phyloP scores from a whole-genome alignment of 2,797 vertebrate species.

The Craterocephalus amniculus region DNA sequence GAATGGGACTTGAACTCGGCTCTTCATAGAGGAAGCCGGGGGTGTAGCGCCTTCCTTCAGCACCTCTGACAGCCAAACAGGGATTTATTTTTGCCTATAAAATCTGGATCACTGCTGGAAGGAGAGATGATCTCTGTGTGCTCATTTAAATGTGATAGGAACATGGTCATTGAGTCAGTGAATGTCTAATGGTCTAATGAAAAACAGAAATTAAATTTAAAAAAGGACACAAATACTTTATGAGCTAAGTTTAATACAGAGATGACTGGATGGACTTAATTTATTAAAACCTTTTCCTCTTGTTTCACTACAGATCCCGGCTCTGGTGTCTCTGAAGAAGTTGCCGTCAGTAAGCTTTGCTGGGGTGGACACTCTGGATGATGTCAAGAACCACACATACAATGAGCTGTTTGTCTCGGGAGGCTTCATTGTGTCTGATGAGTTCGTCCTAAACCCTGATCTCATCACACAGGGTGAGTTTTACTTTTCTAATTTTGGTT shows the following conservation, averaged over 20 bases:
- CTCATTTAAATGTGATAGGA: background rate
- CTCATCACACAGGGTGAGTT: constrained; percentile 86
- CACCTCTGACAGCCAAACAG: too few relatives aligned
- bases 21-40: too few relatives aligned
- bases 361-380: constrained; percentile 95
- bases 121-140: background rate
- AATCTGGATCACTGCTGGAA: background rate
- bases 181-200: too few relatives aligned
- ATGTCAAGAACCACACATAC: constrained; percentile 97
- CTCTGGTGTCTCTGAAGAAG: constrained; percentile 93
- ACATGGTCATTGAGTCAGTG: background rate
- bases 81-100: too few relatives aligned
- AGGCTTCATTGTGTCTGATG: constrained; percentile 96
- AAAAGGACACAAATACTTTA: background rate
- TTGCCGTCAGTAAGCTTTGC: constrained; percentile 94
- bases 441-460: constrained; percentile 94
- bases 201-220: background rate
- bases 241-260: background rate
- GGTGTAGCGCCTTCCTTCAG: too few relatives aligned
- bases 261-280: background rate
- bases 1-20: too few relatives aligned
- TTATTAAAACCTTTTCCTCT: background rate
- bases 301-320: constrained; percentile 87
- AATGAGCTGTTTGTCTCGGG: constrained; percentile 96
- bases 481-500: background rate